Conservation (phyloP, 1,140 invertebrate species). For the Anastrepha ludens region DNA sequence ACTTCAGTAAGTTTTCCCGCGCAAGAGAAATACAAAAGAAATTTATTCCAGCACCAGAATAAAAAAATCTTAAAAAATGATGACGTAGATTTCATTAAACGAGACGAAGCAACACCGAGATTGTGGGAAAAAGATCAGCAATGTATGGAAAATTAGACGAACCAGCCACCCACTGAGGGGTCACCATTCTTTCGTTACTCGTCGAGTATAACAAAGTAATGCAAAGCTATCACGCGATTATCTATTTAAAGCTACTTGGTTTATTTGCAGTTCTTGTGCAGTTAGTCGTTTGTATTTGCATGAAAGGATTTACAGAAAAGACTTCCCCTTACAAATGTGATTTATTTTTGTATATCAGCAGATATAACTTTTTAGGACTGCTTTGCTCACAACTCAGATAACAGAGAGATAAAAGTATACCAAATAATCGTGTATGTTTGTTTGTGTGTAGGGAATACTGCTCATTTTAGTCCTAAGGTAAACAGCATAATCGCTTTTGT, state of each 20-base stretch:
- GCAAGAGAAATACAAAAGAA: neutral
- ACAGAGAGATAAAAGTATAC: too few species aligned
- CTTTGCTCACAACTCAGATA: too few species aligned
- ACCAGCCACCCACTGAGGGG: neutral
- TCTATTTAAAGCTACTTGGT: neutral
- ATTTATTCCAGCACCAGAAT: neutral
- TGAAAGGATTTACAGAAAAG: too few species aligned
- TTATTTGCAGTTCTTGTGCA: too few species aligned
- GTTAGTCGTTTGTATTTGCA: too few species aligned
- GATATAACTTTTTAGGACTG: too few species aligned
- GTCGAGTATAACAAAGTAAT: neutral
- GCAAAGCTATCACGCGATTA: neutral
- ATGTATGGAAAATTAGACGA: neutral
- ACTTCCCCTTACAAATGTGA: too few species aligned
- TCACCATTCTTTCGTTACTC: neutral
- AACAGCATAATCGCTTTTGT: too few species aligned
- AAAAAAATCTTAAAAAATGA: conserved; percentile 14
- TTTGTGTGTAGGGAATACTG: too few species aligned
- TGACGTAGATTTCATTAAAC: neutral
- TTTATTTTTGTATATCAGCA: too few species aligned
- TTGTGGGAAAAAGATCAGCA: neutral
- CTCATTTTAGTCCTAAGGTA: too few species aligned
- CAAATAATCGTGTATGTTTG: too few species aligned
- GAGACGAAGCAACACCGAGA: neutral
- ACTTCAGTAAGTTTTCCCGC: neutral